Base-by-base conservation (phyloP, 2,113 vertebrate species). In the Brachyhypopomus occidentalis region DNA sequence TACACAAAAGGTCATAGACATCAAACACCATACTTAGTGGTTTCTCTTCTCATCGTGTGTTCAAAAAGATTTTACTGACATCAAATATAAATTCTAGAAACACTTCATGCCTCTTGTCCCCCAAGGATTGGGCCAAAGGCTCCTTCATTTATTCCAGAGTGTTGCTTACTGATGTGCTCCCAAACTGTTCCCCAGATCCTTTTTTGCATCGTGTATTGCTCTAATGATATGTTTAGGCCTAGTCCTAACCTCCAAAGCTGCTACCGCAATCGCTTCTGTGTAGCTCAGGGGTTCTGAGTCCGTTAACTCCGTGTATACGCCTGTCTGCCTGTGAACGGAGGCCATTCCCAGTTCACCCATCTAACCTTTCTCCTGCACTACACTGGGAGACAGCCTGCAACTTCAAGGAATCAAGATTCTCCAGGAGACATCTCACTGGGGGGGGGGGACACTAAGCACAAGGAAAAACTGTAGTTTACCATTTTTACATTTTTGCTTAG, bases 161-260 rank as follows among this genome's bases (percentile, higher is more conserved):
- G 69, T 81, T 23, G 27, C 72, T 62, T 64, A 20, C 4, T 55
- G 4, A n/a, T 17, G 76, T 84, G 75, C 48, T 72, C 16, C 78
- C 36, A 64, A 9, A 52, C 22, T 11, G 38, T 20, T 75, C 74
- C 34, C 12, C 19, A 72, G 23, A n/a, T 22, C 58, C n/a, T 63
- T 87, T 90, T 91, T 91, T 90, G 90, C 89, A 87, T 45, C 72
- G 88, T 85, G 83, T 94, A 94, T 94, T 94, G 94, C 94, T 94
- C 88, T 92, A 85, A 89, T 88, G 90, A 86, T 80, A 87, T 34
- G 79, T 88, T 93, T 92, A 90, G 90, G 89, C 90, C 89, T 89
- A 89, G 79, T 86, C 86, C 72, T 90, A 72, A 12, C 63, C 69
- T 88, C 38, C 52, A 64, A 79, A 78, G 83, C 82, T 72, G 69